Conservation (phyloP, 2,113 vertebrate species). For the Urocolius indicus region DNA sequence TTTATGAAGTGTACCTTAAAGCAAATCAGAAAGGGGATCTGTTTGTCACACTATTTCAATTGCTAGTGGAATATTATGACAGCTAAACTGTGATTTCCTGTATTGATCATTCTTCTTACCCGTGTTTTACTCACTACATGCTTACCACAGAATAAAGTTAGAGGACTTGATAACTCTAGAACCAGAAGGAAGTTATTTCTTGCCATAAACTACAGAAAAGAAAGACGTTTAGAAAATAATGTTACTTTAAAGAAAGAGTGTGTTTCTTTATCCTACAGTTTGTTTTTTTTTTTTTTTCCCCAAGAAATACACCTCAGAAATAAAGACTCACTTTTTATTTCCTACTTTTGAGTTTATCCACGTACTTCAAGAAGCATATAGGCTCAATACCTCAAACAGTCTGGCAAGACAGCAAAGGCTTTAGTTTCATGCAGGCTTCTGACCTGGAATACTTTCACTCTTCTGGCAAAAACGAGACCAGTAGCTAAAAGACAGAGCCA, state of each 20-base stretch:
- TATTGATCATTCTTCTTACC: not conserved
- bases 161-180: not conserved
- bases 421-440: not conserved
- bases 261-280: not conserved
- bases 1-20: not conserved
- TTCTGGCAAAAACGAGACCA: not conserved
- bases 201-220: not conserved
- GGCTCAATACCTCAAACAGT: not conserved
- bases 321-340: not conserved
- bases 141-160: not conserved
- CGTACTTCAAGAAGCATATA: not conserved
- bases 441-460: not conserved
- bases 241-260: not conserved
- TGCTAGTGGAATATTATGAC: not conserved
- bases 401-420: not conserved
- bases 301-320: not conserved
- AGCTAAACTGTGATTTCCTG: not conserved
- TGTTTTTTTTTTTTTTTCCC: not conserved
- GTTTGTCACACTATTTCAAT: not conserved
- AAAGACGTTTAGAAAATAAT: not conserved
- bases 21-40: not conserved
- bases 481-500: accelerated
- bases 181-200: not conserved
- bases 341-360: not conserved
- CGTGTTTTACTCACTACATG: not conserved